Base-by-base conservation (phyloP, 37 sponge, comb jelly and placozoan species). In the Cladorhizidae sp. region DNA sequence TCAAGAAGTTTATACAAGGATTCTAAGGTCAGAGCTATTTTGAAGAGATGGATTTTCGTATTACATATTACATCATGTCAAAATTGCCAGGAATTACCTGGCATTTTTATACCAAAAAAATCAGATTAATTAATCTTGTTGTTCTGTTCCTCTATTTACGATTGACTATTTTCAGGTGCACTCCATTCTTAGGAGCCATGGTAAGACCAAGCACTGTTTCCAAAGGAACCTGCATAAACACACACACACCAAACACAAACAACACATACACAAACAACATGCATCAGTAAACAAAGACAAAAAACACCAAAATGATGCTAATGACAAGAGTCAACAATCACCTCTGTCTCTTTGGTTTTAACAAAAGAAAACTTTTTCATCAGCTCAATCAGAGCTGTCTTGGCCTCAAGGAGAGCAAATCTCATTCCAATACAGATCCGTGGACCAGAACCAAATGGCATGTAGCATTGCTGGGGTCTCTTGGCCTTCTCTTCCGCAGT, bases 381-480 rank as follows among this genome's bases (percentile, higher is more conserved):
- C 14, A 87, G 61, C 38, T 61, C 72, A 1, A 80, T 83, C 38
- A 92, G 67, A 15, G 88, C 80, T 75, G 87, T 87, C 80, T 87
- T 94, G 25, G 85, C 71, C 62, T 94, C 91, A 70, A 94, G 57
- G 50, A 90, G 64, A 54, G 91, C 91, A 84, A 90, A 90, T 42
- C 81, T 86, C 81, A 85, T 88, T 8, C 95, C 95, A 84, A 90
- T 83, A 49, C 95, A 94, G 67, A 62, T 80, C 0, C 95, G 62
- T 32, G 95, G 91, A 25, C 95, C 95, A 65, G 38, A 67, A 17
- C 92, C 88, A 82, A 94, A 94, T 69, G 95, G 91, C 63, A 90
- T 76, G 78, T 85, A 72, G 25, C 70, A 51, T 37, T 81, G 40
- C 33, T 88, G 88, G 63, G 76, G 83, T 5, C 80, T 57, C 41